A percentile compares a stretch with the other conserved stretches of the same genome.
Evolutionary conservation across 1,140 invertebrate genomes (phyloP).

Genomic region (Scaptomyza graminum): DNA sequence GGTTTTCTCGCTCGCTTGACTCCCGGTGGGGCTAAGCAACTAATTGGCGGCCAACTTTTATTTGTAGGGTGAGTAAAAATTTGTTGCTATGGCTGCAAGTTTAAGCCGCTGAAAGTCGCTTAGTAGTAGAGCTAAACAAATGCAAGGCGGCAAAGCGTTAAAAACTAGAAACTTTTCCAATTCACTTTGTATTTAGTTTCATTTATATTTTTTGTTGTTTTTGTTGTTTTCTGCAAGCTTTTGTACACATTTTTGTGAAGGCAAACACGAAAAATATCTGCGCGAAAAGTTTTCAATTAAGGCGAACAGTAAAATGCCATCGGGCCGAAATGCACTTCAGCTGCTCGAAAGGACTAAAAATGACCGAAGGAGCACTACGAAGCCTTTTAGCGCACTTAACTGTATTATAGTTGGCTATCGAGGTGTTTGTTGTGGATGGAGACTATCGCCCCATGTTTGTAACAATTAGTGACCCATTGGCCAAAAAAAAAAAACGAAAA

Average conservation of each 20-base stretch:
- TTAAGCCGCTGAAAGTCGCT: slow-evolving; percentile 55
- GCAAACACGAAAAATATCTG: slow-evolving; percentile 70
- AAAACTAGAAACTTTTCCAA: slow-evolving; percentile 77
- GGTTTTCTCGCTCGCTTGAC: neutral
- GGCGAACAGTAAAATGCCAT: slow-evolving; percentile 65
- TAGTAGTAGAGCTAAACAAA: slow-evolving; percentile 62
- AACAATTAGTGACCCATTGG: slow-evolving; percentile 70
- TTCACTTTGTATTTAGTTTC: slow-evolving; percentile 65
- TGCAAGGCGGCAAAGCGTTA: slow-evolving; percentile 75
- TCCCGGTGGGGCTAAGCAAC: slow-evolving; percentile 13
- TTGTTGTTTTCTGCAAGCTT: slow-evolving; percentile 13
- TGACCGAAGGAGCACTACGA: slow-evolving; percentile 12
- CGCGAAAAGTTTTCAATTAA: slow-evolving; percentile 78
- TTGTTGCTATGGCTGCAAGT: slow-evolving; percentile 29
- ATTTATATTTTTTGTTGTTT: neutral
- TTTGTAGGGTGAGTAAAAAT: slow-evolving; percentile 1
- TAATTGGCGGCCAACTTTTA: slow-evolving; percentile 41
- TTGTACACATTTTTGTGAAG: slow-evolving; percentile 37
- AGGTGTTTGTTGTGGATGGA: slow-evolving; percentile 45
- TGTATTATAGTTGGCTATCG: slow-evolving; percentile 26
- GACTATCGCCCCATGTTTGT: slow-evolving; percentile 46
- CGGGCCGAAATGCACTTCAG: slow-evolving; percentile 57
- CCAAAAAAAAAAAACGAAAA: slow-evolving; percentile 12
- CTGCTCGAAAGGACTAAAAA: neutral
- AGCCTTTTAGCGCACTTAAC: slow-evolving; percentile 67